Evolutionary conservation across 2,113 vertebrate species (phyloP).

Genomic region (Cyanocitta stelleri): DNA sequence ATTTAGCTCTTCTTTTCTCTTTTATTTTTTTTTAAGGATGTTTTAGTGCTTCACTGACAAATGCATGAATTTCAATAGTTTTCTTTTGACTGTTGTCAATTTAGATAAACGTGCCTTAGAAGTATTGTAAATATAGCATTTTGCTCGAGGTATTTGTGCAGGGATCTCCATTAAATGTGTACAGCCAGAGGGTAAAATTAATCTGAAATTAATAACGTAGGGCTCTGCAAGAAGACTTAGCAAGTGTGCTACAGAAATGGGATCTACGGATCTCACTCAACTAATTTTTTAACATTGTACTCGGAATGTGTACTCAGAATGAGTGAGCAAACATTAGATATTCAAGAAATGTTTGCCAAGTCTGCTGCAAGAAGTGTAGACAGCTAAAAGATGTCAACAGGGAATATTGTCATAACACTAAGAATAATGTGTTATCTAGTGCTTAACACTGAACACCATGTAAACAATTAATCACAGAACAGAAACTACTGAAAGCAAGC

Average conservation of each 20-base stretch:
- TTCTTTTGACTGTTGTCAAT: background rate
- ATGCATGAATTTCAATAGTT: background rate
- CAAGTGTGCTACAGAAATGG: background rate
- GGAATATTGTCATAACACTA: constrained; percentile 57
- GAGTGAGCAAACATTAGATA: constrained; percentile 42
- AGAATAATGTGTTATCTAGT: constrained; percentile 52
- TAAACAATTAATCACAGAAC: constrained; percentile 57
- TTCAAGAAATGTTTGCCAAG: constrained; percentile 52
- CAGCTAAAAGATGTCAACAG: constrained; percentile 54
- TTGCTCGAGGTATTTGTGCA: background rate
- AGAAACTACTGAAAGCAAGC: background rate
- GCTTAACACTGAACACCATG: constrained; percentile 28
- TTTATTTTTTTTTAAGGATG: background rate
- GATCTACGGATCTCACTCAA: background rate
- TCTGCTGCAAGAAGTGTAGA: constrained; percentile 37
- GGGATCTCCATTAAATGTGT: constrained; percentile 12
- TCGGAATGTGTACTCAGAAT: background rate
- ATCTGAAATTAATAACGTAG: constrained; percentile 47
- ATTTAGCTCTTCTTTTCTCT: background rate
- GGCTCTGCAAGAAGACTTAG: background rate
- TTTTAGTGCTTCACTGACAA: background rate
- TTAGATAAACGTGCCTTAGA: background rate
- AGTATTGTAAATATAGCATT: background rate
- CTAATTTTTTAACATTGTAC: constrained; percentile 24
- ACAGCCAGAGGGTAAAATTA: constrained; percentile 39